Percentiles rank a stretch among this genome's conserved stretches.
phyloP scores from a whole-genome alignment of 2,797 vertebrate genomes.

The Syngnathus rostellatus region DNA sequence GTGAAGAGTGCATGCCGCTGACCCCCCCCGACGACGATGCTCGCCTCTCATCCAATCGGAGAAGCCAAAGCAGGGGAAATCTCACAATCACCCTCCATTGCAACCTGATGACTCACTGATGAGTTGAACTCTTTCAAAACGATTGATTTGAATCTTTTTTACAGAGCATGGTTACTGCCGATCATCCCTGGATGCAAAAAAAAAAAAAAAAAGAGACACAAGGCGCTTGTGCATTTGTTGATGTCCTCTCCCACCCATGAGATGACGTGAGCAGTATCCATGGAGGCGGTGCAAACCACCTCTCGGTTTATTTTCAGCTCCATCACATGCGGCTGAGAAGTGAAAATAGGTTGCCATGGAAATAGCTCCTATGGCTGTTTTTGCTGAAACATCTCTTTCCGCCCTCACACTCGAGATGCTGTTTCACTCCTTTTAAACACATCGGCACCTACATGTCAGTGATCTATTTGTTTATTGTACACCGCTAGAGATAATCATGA shows the following conservation, averaged over 20 bases:
- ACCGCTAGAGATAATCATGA: neutral
- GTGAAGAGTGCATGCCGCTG: constrained; percentile 36
- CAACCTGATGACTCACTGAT: constrained; percentile 2
- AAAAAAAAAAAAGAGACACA: neutral
- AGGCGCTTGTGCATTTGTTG: neutral
- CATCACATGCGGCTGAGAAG: constrained; percentile 39
- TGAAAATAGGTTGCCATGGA: constrained; percentile 59
- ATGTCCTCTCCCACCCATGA: constrained; percentile 26
- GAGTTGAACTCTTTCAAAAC: neutral
- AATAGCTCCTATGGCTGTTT: constrained; percentile 29
- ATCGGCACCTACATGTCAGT: neutral
- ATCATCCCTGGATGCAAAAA: too few species aligned
- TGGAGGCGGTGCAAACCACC: constrained; percentile 22
- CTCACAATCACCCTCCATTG: constrained; percentile 5
- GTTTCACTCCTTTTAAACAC: neutral
- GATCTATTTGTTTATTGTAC: neutral
- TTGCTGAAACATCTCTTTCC: constrained; percentile 8
- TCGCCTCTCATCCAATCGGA: constrained; percentile 41
- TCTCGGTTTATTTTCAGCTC: constrained; percentile 49
- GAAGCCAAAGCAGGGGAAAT: constrained; percentile 11
- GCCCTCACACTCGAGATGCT: neutral
- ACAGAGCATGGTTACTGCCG: too few species aligned
- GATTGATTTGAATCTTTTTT: too few species aligned
- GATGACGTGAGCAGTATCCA: constrained; percentile 43
- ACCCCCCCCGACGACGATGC: constrained; percentile 37